phyloP scores from a whole-genome alignment of 2,888 invertebrate genomes.

The Papilio protenor region DNA sequence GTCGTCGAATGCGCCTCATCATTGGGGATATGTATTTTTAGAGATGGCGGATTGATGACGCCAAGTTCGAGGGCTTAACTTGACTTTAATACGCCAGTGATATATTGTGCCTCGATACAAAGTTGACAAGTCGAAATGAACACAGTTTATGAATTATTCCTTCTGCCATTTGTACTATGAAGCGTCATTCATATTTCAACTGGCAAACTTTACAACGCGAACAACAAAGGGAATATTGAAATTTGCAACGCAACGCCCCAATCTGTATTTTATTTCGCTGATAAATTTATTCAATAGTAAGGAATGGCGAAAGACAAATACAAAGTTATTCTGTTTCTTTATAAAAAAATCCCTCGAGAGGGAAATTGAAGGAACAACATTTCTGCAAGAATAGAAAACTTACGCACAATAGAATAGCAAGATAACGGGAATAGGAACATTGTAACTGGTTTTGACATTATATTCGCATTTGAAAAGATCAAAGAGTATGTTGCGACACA shows the following conservation, averaged over 20 bases:
- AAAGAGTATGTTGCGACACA: conserved; percentile 80
- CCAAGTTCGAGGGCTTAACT: conserved; percentile 69
- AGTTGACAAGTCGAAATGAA: conserved; percentile 64
- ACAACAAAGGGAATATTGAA: conserved; percentile 55
- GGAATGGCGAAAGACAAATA: conserved; percentile 67
- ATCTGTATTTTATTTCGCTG: conserved; percentile 66
- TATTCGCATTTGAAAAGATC: conserved; percentile 83
- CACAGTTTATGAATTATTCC: conserved; percentile 65
- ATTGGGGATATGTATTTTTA: conserved; percentile 76
- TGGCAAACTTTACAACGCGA: conserved; percentile 52
- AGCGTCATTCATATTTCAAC: conserved; percentile 55
- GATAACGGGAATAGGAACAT: conserved; percentile 71
- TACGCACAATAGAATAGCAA: conserved; percentile 60
- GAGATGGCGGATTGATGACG: conserved; percentile 69
- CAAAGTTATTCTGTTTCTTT: conserved; percentile 66
- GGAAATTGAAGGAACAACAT: conserved; percentile 63
- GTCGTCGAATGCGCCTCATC: conserved; percentile 80
- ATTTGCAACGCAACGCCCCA: conserved; percentile 60
- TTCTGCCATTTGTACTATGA: conserved; percentile 47
- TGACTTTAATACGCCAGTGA: conserved; percentile 61
- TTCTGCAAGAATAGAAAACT: conserved; percentile 57
- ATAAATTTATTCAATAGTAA: conserved; percentile 68
- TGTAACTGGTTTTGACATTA: conserved; percentile 80
- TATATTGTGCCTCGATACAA: conserved; percentile 44
- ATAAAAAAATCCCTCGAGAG: conserved; percentile 64